Evolutionary conservation across 2,797 vertebrate genomes (phyloP).

Genomic region (Enteromius radiatus): DNA sequence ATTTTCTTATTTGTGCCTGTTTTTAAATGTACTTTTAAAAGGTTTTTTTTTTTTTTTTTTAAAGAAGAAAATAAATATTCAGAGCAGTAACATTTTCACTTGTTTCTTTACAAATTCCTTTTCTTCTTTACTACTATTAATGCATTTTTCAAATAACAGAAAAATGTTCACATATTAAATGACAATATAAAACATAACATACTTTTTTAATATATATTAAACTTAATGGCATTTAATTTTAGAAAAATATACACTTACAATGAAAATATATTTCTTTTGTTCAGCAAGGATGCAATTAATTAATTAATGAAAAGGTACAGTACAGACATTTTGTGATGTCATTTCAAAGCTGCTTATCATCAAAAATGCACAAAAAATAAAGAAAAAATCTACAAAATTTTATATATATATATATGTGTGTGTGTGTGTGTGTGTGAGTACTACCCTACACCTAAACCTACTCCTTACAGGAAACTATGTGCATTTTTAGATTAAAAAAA

Average conservation of each 20-base stretch:
- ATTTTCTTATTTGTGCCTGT: background rate
- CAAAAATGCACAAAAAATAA: background rate
- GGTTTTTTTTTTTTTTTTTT: background rate
- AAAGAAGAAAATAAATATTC: background rate
- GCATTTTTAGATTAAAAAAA: too few relatives aligned
- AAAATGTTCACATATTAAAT: background rate
- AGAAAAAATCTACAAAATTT: too few relatives aligned
- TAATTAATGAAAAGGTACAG: background rate
- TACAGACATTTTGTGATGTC: background rate
- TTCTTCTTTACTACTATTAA: background rate
- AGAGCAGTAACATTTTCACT: background rate
- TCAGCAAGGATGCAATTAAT: background rate
- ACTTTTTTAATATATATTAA: background rate
- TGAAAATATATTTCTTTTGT: background rate
- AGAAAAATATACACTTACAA: background rate
- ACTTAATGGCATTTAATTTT: background rate
- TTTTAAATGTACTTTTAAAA: background rate
- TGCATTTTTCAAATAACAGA: background rate
- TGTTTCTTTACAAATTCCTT: background rate
- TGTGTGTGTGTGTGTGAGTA: too few relatives aligned
- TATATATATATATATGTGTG: too few relatives aligned
- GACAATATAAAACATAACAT: too few relatives aligned
- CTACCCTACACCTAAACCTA: too few relatives aligned
- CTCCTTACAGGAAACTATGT: too few relatives aligned
- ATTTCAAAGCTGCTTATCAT: background rate